Percentiles rank a stretch among this genome's conserved stretches.
These are phyloP conservation scores for Etheostoma spectabile DNA, from an alignment of 2,113 vertebrate species.

Conservation along the genomic window DNA sequence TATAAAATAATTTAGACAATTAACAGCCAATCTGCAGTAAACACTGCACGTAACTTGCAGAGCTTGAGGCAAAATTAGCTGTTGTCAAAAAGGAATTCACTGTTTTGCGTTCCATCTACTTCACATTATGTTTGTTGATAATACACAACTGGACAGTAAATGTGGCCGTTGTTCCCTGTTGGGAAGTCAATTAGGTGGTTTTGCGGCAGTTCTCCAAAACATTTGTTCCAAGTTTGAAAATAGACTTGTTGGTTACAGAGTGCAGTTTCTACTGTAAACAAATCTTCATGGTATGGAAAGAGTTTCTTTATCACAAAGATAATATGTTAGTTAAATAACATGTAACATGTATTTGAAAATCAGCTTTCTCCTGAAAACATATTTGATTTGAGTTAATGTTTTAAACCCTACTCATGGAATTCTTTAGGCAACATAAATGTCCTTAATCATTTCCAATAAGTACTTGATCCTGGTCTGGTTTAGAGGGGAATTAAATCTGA, in stretches of 20 bases:
- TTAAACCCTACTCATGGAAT: not conserved
- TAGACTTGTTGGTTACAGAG: not conserved
- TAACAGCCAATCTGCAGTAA: too few species aligned
- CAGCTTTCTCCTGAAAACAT: not conserved
- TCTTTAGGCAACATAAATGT: not conserved
- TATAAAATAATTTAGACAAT: not conserved
- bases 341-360: not conserved
- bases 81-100: not conserved
- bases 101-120: not conserved
- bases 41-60: not conserved
- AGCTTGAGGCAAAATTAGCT: not conserved
- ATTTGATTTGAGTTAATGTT: not conserved
- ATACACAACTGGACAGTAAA: not conserved
- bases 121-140: not conserved
- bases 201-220: not conserved
- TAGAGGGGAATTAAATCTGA: conserved; percentile 21
- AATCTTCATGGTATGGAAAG: too few species aligned
- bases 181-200: not conserved
- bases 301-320: not conserved
- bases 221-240: not conserved
- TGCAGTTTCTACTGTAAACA: not conserved
- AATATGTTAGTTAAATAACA: not conserved
- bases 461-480: not conserved
- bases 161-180: not conserved
- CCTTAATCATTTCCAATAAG: not conserved